phyloP scores from a whole-genome alignment of 2,888 invertebrate genomes.

The Rhopalosiphum nymphaeae region DNA sequence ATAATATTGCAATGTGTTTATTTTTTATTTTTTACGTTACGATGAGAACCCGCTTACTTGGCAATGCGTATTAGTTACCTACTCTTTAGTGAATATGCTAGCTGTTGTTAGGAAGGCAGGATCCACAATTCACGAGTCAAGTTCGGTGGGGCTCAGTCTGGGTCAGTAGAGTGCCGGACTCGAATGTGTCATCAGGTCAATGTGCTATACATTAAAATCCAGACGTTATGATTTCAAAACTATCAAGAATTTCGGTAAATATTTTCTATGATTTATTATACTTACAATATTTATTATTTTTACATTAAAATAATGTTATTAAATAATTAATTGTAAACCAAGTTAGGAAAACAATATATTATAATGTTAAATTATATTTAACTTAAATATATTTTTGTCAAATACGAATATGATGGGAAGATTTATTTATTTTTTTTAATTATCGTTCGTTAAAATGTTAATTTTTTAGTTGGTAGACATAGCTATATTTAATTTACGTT shows the following conservation, averaged over 20 bases:
- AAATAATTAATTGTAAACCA: not conserved
- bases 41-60: constrained; percentile 56
- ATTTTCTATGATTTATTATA: not conserved
- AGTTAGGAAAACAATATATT: not conserved
- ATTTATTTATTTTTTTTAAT: not conserved
- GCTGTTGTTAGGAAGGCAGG: constrained; percentile 60
- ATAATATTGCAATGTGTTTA: not conserved
- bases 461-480: not conserved
- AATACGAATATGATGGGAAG: not conserved
- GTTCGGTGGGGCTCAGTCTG: constrained; percentile 65
- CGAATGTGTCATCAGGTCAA: constrained; percentile 65
- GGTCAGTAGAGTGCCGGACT: constrained; percentile 65
- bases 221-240: constrained; percentile 63
- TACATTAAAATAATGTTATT: not conserved
- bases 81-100: constrained; percentile 43
- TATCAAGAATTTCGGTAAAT: constrained; percentile 59
- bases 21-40: not conserved
- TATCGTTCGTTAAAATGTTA: not conserved
- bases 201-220: constrained; percentile 62
- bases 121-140: constrained; percentile 55
- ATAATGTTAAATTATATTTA: not conserved
- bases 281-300: not conserved
- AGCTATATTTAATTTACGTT: not conserved
- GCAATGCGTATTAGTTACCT: constrained; percentile 37
- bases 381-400: not conserved